Evolutionary conservation across 2,888 invertebrate species (phyloP).

Genomic region (Andrena camellia): DNA sequence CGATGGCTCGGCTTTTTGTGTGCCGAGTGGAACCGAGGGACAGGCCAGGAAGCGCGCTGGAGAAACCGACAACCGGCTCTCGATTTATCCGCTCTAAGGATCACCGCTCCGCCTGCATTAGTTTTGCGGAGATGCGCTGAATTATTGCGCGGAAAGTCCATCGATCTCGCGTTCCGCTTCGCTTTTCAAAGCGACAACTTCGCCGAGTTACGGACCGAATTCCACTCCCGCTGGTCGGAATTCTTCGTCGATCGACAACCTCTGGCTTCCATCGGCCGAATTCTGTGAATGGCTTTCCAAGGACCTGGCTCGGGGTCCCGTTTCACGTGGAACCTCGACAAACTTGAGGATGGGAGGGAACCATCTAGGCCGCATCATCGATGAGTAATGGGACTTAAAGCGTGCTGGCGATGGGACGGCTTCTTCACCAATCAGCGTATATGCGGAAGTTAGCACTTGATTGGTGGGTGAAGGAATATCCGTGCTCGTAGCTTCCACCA

Average conservation of each 20-base stretch:
- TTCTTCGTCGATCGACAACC: slow-evolving; percentile 33
- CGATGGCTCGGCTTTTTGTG: slow-evolving; percentile 69
- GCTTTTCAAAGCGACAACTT: slow-evolving; percentile 29
- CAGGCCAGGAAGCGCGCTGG: slow-evolving; percentile 27
- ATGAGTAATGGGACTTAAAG: slow-evolving; percentile 32
- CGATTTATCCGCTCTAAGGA: slow-evolving; percentile 65
- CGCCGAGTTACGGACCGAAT: slow-evolving; percentile 4
- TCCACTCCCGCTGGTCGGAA: slow-evolving; percentile 4
- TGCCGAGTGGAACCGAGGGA: slow-evolving; percentile 20
- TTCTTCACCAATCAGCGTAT: slow-evolving; percentile 3
- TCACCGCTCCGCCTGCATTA: slow-evolving; percentile 56
- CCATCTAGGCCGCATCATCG: neutral
- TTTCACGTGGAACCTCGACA: neutral
- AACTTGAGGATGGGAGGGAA: neutral
- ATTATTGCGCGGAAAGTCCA: slow-evolving; percentile 47
- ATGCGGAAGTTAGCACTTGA: neutral
- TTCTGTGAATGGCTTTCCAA: slow-evolving; percentile 24
- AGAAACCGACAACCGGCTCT: slow-evolving; percentile 50
- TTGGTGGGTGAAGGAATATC: neutral
- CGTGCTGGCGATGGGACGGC: neutral
- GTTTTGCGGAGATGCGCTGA: slow-evolving; percentile 70
- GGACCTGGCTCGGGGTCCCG: slow-evolving; percentile 7
- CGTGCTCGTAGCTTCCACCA: neutral
- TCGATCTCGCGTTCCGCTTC: slow-evolving; percentile 39
- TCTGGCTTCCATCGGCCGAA: slow-evolving; percentile 1